These are phyloP conservation scores for Hippopotamyrus pictus DNA, from an alignment of 2,797 vertebrate species.

Conservation along the genomic window DNA sequence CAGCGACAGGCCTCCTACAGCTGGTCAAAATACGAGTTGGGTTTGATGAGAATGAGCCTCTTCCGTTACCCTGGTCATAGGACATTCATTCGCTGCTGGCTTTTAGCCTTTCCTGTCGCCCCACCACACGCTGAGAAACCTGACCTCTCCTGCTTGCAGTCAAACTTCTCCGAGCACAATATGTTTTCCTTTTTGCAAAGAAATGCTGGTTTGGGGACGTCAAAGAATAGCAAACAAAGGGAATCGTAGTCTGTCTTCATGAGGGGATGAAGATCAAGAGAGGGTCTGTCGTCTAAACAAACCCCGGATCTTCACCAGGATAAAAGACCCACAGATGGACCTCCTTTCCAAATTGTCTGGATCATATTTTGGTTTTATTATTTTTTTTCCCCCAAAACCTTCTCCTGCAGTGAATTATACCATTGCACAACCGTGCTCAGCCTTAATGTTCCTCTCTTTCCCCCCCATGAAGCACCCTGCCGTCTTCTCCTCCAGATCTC, in stretches of 20 bases:
- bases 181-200: not conserved
- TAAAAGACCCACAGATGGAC: not conserved
- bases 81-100: not conserved
- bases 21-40: not conserved
- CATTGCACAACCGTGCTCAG: not conserved
- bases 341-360: constrained; percentile 6
- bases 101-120: not conserved
- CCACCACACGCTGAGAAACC: not conserved
- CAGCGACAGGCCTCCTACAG: not conserved
- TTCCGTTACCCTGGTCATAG: not conserved
- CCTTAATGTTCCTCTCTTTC: not conserved
- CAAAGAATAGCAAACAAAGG: constrained; percentile 9
- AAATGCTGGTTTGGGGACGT: not conserved
- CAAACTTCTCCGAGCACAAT: not conserved
- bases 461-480: not conserved
- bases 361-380: not conserved
- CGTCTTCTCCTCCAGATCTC: not conserved
- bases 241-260: not conserved
- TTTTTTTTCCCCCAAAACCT: not conserved
- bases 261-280: not conserved
- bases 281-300: not conserved
- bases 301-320: not conserved
- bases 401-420: not conserved
- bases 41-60: not conserved
- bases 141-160: not conserved